Evolutionary conservation across 2,888 invertebrate genomes (phyloP), one percentile per base, ranked within the genome.

Genomic region (Xanthorhoe designata): DNA sequence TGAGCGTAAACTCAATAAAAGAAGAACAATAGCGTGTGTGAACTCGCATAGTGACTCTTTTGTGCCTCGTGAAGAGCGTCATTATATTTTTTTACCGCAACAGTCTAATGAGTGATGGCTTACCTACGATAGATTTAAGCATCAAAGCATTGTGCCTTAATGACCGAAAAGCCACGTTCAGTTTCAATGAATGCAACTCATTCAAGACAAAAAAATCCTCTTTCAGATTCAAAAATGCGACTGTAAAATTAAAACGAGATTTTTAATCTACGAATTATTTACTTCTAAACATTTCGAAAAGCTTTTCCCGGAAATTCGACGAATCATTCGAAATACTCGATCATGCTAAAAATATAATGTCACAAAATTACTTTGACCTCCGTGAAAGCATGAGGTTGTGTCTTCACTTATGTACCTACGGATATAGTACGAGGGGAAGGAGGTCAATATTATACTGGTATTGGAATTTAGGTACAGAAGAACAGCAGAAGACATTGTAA

Each of bases 1-100:
- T 90, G 91, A 92, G 90, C 87, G 88, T 87, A 84, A 83, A 86
- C 86, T 88, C 85, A 87, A 88, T 91, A 90, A 90, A 86, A 85
- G 83, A 79, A 71, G 76, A 85, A 92, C 91, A 91, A 92, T 89
- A 74, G 82, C 86, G 83, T 88, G 83, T 90, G 87, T 89, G 89
- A 81, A 77, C 78, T 80, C 81, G 76, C 78, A 88, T 88, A 90
- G 88, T 89, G 86, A 72, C 66, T 74, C 87, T 83, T 88, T 91
- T 91, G 90, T 91, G 84, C 79, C 71, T 71, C 68, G 74, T 70
- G 68, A 74, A 75, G 75, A 78, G 79, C 80, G 80, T 88, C 89
- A 88, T 91, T 92, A 90, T 88, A 85, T 81, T 79, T 82, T 87
- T 83, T 87, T 82, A 82, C 83, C 82, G 79, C 84, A 78, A 78